Percentiles rank a stretch among this genome's conserved stretches.
phyloP scores from a whole-genome alignment of 1,140 invertebrate genomes.

The Oedothorax gibbosus region DNA sequence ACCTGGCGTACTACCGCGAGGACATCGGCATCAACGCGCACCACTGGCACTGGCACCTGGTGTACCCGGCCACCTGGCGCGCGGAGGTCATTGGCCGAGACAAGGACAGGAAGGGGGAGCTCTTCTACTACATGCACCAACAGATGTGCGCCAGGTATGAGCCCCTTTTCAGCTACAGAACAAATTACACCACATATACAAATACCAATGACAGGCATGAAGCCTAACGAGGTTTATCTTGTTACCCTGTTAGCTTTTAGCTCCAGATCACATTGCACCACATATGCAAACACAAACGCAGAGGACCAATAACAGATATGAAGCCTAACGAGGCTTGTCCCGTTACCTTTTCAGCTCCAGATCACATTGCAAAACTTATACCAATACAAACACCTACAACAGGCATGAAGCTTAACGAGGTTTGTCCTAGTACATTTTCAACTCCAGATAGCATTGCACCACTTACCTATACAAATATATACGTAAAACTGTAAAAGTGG shows the following conservation, averaged over 20 bases:
- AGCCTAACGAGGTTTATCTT: not conserved
- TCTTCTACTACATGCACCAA: slow-evolving; percentile 82
- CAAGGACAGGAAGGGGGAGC: slow-evolving; percentile 78
- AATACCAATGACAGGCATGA: not conserved
- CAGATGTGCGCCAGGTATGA: slow-evolving; percentile 75
- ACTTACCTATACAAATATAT: too few species aligned
- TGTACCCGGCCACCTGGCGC: slow-evolving; percentile 71
- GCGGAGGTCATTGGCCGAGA: slow-evolving; percentile 66
- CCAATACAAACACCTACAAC: too few species aligned
- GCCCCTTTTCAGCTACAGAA: not conserved
- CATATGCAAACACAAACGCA: too few species aligned
- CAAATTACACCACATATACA: not conserved
- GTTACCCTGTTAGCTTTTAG: not conserved
- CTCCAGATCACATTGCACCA: too few species aligned
- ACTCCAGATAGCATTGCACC: too few species aligned
- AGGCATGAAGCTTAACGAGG: too few species aligned
- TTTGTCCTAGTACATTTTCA: too few species aligned
- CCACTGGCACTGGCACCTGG: slow-evolving; percentile 73
- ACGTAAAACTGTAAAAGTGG: too few species aligned
- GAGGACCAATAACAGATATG: too few species aligned
- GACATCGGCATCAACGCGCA: slow-evolving; percentile 78
- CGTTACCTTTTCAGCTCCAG: too few species aligned
- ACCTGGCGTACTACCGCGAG: slow-evolving; percentile 77
- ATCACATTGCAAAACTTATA: too few species aligned
- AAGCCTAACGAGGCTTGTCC: too few species aligned